Percentiles rank a stretch among this genome's conserved stretches.
These are phyloP conservation scores for Chelonus formosanus DNA, from an alignment of 2,888 invertebrate species.

Conservation along the genomic window DNA sequence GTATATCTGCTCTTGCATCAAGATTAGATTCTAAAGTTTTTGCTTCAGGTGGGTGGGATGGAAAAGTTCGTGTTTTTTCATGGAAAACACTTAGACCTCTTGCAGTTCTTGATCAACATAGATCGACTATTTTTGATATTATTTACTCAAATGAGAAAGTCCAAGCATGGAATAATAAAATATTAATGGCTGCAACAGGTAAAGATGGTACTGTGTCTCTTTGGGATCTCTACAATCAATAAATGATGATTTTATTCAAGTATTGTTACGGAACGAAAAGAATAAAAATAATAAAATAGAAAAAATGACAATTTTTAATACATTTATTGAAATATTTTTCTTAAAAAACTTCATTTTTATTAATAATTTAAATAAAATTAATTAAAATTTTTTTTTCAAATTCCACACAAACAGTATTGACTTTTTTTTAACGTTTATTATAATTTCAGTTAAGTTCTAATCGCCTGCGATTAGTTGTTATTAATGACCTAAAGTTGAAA, in stretches of 20 bases:
- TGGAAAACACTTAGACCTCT: conserved; percentile 79
- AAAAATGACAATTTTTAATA: conserved; percentile 6
- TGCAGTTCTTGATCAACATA: conserved; percentile 79
- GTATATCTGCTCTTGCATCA: conserved; percentile 75
- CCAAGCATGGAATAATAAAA: conserved; percentile 74
- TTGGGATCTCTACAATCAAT: conserved; percentile 80
- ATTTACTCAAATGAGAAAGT: conserved; percentile 75
- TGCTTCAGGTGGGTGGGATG: conserved; percentile 80
- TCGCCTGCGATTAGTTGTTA: conserved; percentile 15
- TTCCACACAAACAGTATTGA: too few relatives aligned
- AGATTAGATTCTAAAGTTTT: conserved; percentile 78
- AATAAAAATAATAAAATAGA: conserved; percentile 8
- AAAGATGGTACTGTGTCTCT: conserved; percentile 80
- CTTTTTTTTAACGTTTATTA: not conserved
- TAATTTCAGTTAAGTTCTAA: conserved; percentile 1
- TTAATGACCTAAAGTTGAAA: conserved; percentile 2
- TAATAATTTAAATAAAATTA: too few relatives aligned
- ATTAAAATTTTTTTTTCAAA: too few relatives aligned
- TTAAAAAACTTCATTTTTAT: not conserved
- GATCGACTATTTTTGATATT: conserved; percentile 76
- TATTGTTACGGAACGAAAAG: too few relatives aligned
- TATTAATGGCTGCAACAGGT: conserved; percentile 79
- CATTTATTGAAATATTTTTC: conserved; percentile 20
- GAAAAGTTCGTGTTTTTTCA: conserved; percentile 78
- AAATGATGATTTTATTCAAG: conserved; percentile 23